A percentile compares a stretch with the other conserved stretches of the same genome.
Evolutionary conservation across 2,113 vertebrate species (phyloP).

Genomic region (Stercorarius parasiticus): DNA sequence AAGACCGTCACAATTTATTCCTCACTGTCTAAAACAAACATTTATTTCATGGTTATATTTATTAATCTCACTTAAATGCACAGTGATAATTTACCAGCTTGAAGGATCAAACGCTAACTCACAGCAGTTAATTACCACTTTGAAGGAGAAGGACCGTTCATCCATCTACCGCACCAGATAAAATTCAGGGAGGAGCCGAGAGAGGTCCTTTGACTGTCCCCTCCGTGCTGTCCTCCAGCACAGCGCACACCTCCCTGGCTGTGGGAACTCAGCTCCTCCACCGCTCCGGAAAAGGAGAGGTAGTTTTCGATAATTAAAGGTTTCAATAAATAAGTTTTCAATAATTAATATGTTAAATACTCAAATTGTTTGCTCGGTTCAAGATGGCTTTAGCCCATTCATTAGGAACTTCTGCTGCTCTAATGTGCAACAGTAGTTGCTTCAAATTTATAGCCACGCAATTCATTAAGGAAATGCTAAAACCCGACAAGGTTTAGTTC

Average conservation of each 20-base stretch:
- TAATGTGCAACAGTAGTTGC: background rate
- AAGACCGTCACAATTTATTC: conserved; percentile 1
- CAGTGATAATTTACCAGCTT: background rate
- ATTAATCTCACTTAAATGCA: conserved; percentile 51
- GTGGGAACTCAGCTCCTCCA: background rate
- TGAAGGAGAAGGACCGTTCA: background rate
- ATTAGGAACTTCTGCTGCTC: background rate
- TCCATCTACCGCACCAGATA: accelerated
- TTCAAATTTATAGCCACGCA: background rate
- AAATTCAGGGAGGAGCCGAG: background rate
- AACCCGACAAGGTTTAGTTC: background rate
- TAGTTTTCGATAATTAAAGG: background rate
- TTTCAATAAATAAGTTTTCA: background rate
- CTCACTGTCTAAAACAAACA: background rate
- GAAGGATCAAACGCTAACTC: background rate
- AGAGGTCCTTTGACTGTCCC: background rate
- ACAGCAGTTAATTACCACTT: conserved; percentile 10
- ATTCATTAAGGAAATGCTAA: background rate
- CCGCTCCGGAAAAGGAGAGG: background rate
- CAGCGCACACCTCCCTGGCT: background rate
- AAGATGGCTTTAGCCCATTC: background rate
- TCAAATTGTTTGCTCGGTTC: background rate
- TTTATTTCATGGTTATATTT: conserved; percentile 3
- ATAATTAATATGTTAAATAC: background rate
- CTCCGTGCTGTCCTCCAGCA: background rate